A percentile compares a stretch with the other conserved stretches of the same genome.
Conservation (phyloP, 2,888 invertebrate species). For the Cephus pulcher region DNA sequence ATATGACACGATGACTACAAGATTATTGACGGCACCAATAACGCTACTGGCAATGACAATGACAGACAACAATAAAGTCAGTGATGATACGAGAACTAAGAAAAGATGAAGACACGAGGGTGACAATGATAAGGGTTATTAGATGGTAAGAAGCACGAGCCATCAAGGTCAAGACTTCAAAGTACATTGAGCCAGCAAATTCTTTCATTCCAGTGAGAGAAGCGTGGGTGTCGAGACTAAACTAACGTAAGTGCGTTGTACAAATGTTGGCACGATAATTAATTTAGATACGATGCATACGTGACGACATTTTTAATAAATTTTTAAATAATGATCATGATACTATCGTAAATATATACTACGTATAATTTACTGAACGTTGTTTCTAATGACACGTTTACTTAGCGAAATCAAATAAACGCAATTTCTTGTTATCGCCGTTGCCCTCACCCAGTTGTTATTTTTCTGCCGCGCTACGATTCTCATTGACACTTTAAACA, state of each 20-base stretch:
- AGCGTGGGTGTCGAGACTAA: neutral
- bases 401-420: neutral
- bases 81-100: neutral
- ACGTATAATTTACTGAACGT: neutral
- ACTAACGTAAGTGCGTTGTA: neutral
- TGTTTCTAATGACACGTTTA: neutral
- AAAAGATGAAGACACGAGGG: neutral
- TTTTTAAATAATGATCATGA: neutral
- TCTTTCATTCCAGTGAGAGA: neutral
- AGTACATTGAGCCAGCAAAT: neutral
- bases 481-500: neutral
- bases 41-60: neutral
- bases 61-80: neutral
- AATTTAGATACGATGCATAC: neutral
- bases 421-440: neutral
- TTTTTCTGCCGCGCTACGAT: neutral
- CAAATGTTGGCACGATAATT: neutral
- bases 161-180: neutral
- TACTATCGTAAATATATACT: neutral
- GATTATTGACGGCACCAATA: neutral
- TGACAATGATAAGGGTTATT: neutral
- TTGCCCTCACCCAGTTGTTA: neutral
- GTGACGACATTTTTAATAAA: neutral
- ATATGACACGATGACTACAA: neutral
- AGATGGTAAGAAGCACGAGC: neutral